Evolutionary conservation across 2,113 vertebrate genomes (phyloP), one percentile per base, ranked within the genome.

Genomic region (Channa maculata): DNA sequence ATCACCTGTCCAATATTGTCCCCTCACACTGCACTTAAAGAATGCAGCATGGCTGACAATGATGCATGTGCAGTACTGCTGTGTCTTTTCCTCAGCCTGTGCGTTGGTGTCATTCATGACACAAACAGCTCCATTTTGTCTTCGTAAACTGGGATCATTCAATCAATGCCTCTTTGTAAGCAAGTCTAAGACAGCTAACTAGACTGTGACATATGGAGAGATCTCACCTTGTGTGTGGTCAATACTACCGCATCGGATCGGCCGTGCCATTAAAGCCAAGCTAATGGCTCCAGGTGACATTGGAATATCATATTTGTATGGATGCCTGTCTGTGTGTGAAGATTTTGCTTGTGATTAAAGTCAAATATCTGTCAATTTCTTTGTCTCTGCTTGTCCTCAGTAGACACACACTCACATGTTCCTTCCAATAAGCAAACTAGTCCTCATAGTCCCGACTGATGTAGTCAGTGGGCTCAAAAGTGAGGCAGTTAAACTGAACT

Each of bases 171-270:
- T 86, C 57, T 85, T 84, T 89, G 73, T 76, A 68, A 84, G 75
- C 78, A 63, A 38, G 65, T 78, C 63, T 41, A 6, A 72, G 80
- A 84, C 88, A 86, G 84, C 71, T 86, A 82, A 88, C 75, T 66
- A 79, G 75, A 89, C 74, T 86, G 86, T 80, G 85, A 88, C 86
- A 84, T 71, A 88, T 88, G 82, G 86, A 90, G 86, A 80, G 76
- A 90, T 83, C 82, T 86, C 84, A 86, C 83, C 79, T 85, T 80
- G 84, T 60, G 65, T 52, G 82, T 79, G 62, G 85, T 91, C 85
- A 76, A 86, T 89, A 86, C 59, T 36, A 71, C 51, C 68, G 13
- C 77, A 85, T 77, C 72, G 62, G 77, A 49, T 69, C 51, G 36
- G 60, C 62, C 51, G n/a, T 13, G 62, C 81, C 57, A 55, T 76